These are phyloP conservation scores for Cheilosia pagana DNA, from an alignment of 2,888 invertebrate species.

Conservation along the genomic window DNA sequence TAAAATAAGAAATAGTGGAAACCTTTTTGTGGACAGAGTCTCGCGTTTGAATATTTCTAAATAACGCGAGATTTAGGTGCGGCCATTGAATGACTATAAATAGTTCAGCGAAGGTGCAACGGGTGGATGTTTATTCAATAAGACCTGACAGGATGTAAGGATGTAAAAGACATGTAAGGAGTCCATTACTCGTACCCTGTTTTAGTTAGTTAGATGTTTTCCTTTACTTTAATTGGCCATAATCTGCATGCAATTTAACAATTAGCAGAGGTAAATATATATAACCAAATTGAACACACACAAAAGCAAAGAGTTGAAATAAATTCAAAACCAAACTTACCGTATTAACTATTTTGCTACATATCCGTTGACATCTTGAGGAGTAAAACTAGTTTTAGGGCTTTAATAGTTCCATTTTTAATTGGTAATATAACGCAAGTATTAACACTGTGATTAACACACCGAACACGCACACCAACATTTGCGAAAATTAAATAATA, in stretches of 20 bases:
- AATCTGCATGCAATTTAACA: slow-evolving; percentile 27
- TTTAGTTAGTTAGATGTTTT: neutral
- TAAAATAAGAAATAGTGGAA: neutral
- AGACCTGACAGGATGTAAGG: slow-evolving; percentile 29
- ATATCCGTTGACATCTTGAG: neutral
- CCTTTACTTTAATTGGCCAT: neutral
- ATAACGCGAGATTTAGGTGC: slow-evolving; percentile 60
- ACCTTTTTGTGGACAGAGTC: neutral
- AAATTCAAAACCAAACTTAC: neutral
- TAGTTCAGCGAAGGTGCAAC: slow-evolving; percentile 37
- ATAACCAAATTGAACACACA: neutral
- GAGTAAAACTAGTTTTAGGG: slow-evolving; percentile 8
- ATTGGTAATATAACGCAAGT: slow-evolving; percentile 51
- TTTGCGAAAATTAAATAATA: slow-evolving; percentile 3
- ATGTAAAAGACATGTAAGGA: slow-evolving; percentile 6
- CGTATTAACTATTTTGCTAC: neutral
- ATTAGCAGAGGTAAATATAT: neutral
- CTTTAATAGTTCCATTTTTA: slow-evolving; percentile 54
- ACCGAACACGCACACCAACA: slow-evolving; percentile 55
- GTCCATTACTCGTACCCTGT: slow-evolving; percentile 3
- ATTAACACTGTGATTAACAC: slow-evolving; percentile 55
- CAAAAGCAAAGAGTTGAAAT: neutral
- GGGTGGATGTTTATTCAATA: slow-evolving; percentile 54
- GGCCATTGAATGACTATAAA: slow-evolving; percentile 47
- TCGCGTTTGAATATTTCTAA: slow-evolving; percentile 15